Evolutionary conservation across 1,140 invertebrate species (phyloP).

Genomic region (Drosophila rhopaloa): DNA sequence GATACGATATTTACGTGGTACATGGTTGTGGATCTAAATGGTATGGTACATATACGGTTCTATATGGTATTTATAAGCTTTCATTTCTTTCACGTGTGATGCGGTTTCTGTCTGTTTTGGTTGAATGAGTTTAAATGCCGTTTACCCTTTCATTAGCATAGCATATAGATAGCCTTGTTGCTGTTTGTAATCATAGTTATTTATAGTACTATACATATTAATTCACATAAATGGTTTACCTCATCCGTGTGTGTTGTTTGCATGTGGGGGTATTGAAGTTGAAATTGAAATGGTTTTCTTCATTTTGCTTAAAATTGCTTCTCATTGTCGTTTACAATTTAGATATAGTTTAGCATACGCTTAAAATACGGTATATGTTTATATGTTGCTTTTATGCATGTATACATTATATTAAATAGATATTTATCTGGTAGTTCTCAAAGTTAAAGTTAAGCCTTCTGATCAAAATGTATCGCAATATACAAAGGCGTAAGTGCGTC

Average conservation of each 20-base stretch:
- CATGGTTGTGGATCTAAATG: conserved; percentile 42
- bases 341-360: conserved; percentile 67
- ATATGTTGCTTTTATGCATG: conserved; percentile 42
- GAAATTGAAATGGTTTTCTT: conserved; percentile 76
- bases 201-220: conserved; percentile 40
- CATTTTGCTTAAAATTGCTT: conserved; percentile 76
- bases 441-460: conserved; percentile 63
- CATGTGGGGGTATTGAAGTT: conserved; percentile 54
- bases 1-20: conserved; percentile 74
- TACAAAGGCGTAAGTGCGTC: conserved; percentile 45
- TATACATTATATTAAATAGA: conserved; percentile 52
- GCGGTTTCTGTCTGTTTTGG: conserved; percentile 21
- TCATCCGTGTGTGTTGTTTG: conserved; percentile 44
- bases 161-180: conserved; percentile 64
- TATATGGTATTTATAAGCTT: conserved; percentile 73
- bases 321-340: conserved; percentile 69
- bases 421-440: conserved; percentile 58
- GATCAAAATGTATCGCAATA: conserved; percentile 54
- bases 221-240: conserved; percentile 33
- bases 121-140: conserved; percentile 76
- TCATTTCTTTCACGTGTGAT: conserved; percentile 18
- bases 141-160: conserved; percentile 79
- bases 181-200: conserved; percentile 50
- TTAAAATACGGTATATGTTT: conserved; percentile 55
- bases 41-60: conserved; percentile 67